These are phyloP conservation scores for Xiphophorus birchmanni DNA, from an alignment of 2,797 vertebrate genomes.

Conservation along the genomic window DNA sequence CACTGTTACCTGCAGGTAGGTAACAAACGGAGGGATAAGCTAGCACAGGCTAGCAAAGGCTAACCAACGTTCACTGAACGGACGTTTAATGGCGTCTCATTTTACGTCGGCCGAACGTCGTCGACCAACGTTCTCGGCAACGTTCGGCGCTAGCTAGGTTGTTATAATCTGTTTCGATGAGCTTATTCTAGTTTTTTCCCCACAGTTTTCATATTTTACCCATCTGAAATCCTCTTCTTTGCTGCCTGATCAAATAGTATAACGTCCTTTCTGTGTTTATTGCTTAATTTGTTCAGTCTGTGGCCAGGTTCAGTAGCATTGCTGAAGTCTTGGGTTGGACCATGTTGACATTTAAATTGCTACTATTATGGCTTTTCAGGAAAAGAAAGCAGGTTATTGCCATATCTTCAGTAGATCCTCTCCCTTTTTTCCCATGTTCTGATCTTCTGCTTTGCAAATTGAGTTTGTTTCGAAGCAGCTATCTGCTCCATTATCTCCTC, in stretches of 20 bases:
- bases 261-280: background rate
- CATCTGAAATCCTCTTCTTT: background rate
- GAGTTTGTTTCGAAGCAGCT: conserved; percentile 41
- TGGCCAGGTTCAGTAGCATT: too few relatives aligned
- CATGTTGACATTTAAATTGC: background rate
- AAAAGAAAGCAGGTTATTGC: background rate
- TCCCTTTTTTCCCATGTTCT: background rate
- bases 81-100: too few relatives aligned
- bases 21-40: too few relatives aligned
- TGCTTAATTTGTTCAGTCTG: background rate
- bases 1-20: background rate
- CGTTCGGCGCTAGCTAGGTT: too few relatives aligned
- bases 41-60: too few relatives aligned
- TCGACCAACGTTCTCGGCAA: too few relatives aligned
- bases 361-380: background rate
- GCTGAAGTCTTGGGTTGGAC: background rate
- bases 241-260: background rate
- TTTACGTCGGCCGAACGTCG: too few relatives aligned
- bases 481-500: conserved; percentile 50
- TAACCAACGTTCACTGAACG: too few relatives aligned
- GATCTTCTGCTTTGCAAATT: conserved; percentile 35
- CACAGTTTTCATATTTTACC: background rate
- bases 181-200: background rate
- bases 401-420: background rate
- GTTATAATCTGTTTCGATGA: background rate